Evolutionary conservation across 2,113 vertebrate genomes (phyloP).

Genomic region (Cryptotis parvus): DNA sequence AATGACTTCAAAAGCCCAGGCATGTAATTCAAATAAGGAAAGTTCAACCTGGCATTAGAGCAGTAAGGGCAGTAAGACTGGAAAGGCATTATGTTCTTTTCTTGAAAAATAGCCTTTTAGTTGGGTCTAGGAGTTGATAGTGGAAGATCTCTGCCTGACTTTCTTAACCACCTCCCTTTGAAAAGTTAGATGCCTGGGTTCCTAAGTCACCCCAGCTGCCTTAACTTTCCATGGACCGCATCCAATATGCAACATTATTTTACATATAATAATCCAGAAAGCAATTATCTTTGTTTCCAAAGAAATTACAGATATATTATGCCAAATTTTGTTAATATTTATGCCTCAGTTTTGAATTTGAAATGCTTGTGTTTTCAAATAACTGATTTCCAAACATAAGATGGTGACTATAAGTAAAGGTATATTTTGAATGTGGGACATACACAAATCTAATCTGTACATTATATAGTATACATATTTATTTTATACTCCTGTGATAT

Average conservation of each 20-base stretch:
- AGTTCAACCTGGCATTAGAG: neutral
- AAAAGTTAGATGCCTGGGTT: neutral
- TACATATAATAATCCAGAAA: neutral
- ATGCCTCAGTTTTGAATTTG: constrained; percentile 22
- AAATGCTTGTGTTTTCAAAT: constrained; percentile 9
- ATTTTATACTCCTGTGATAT: no score
- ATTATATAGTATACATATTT: neutral
- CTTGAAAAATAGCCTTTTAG: neutral
- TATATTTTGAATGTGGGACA: constrained; percentile 5
- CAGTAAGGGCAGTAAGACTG: neutral
- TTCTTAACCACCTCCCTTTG: neutral
- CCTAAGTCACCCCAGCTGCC: neutral
- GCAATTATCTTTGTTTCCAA: neutral
- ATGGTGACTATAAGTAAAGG: neutral
- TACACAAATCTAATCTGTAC: neutral
- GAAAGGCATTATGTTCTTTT: constrained; percentile 46
- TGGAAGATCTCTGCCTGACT: constrained; percentile 16
- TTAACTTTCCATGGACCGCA: neutral
- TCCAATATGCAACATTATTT: neutral
- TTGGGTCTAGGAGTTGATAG: neutral
- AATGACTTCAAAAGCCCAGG: constrained; percentile 24
- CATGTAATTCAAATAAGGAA: constrained; percentile 51
- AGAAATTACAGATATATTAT: neutral
- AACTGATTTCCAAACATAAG: constrained; percentile 54
- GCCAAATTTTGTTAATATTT: neutral